Percentiles rank a stretch among this genome's conserved stretches.
Evolutionary conservation across 1,140 invertebrate species (phyloP).

Genomic region (Drosophila ficusphila): DNA sequence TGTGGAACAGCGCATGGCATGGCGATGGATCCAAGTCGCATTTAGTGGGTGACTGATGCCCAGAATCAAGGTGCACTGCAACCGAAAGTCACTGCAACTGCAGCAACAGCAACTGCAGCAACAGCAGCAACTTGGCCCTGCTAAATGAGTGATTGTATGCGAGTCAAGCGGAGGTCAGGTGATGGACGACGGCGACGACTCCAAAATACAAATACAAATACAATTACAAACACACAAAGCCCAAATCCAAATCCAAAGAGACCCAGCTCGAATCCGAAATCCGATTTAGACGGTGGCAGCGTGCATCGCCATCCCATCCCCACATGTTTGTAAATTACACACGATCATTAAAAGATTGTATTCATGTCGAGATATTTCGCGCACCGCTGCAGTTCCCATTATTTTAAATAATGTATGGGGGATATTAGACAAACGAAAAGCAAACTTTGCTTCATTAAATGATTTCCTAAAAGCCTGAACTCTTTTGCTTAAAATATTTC

Average conservation of each 20-base stretch:
- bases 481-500: no score
- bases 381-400: background rate
- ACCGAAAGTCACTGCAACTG: slow-evolving; percentile 51
- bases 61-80: slow-evolving; percentile 69
- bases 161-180: slow-evolving; percentile 70
- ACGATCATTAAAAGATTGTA: slow-evolving; percentile 82
- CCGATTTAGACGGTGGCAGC: slow-evolving; percentile 8
- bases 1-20: slow-evolving; percentile 14
- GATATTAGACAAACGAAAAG: background rate
- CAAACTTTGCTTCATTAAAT: no score
- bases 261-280: slow-evolving; percentile 3
- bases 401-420: background rate
- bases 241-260: slow-evolving; percentile 5
- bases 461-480: no score
- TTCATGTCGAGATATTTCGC: slow-evolving; percentile 78
- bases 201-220: background rate
- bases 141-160: slow-evolving; percentile 69
- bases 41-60: slow-evolving; percentile 78
- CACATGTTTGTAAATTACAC: slow-evolving; percentile 78
- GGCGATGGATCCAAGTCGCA: slow-evolving; percentile 57
- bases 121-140: slow-evolving; percentile 1
- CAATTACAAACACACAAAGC: slow-evolving; percentile 7
- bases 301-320: slow-evolving; percentile 33
- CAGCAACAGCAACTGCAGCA: slow-evolving; percentile 20
- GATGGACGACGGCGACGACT: slow-evolving; percentile 55